These are phyloP conservation scores for Chunga burmeisteri DNA, from an alignment of 2,113 vertebrate species.

Conservation along the genomic window DNA sequence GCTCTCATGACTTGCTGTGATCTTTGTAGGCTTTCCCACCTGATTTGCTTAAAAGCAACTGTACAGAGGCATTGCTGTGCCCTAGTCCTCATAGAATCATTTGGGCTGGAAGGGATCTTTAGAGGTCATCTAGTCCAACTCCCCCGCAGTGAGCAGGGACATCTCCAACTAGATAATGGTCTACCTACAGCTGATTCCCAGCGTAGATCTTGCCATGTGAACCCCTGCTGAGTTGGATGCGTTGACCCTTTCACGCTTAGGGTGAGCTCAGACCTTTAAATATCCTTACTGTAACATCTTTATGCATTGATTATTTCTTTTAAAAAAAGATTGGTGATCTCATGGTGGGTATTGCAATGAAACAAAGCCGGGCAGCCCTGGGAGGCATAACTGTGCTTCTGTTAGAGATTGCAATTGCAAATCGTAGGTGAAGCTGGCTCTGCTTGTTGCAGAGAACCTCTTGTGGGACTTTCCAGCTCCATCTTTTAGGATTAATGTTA, in stretches of 20 bases:
- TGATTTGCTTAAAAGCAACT: neutral
- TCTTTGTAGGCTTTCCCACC: neutral
- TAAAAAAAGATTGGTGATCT: neutral
- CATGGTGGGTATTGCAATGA: neutral
- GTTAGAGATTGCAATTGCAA: neutral
- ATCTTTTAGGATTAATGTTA: neutral
- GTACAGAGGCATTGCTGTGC: fast-evolving
- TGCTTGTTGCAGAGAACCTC: neutral
- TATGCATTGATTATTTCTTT: neutral
- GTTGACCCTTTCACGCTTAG: neutral
- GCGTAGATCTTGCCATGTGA: neutral
- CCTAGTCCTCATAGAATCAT: neutral
- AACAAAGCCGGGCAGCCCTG: neutral
- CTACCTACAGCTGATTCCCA: neutral
- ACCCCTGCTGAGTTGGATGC: neutral
- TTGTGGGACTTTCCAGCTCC: neutral
- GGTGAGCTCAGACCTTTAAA: neutral
- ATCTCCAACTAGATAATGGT: too few species aligned
- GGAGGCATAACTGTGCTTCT: neutral
- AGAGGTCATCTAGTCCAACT: too few species aligned
- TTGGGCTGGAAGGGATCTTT: too few species aligned
- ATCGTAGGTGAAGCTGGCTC: neutral
- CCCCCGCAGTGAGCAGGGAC: too few species aligned
- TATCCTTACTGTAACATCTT: neutral
- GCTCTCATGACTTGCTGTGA: neutral